A percentile compares a stretch with the other conserved stretches of the same genome.
Evolutionary conservation across 2,797 vertebrate species (phyloP).

Genomic region (Discoglossus pictus): DNA sequence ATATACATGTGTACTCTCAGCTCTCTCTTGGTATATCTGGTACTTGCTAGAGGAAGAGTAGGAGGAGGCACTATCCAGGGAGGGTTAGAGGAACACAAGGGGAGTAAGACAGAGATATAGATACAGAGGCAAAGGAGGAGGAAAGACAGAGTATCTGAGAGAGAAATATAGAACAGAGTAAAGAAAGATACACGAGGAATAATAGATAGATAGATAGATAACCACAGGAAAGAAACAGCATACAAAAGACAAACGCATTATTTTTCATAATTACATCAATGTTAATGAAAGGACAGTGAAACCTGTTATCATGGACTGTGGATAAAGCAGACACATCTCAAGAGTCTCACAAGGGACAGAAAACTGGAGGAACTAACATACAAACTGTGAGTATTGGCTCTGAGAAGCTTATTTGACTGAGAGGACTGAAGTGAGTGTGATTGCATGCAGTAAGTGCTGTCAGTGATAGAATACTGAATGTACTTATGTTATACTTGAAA

Average conservation of each 20-base stretch:
- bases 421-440: no score
- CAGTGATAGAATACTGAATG: no score
- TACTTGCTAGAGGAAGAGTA: conserved; percentile 37
- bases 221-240: no score
- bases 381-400: no score
- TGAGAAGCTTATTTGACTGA: no score
- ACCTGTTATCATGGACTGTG: conserved; percentile 33
- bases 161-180: background rate
- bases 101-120: background rate
- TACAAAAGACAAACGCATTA: no score
- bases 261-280: background rate
- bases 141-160: background rate
- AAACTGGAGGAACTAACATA: no score
- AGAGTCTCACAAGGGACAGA: background rate
- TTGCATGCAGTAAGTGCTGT: no score
- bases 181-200: background rate
- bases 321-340: conserved; percentile 24
- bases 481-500: no score
- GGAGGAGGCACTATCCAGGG: conserved; percentile 31
- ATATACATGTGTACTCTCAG: background rate
- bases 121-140: background rate
- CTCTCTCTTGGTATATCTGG: conserved; percentile 16
- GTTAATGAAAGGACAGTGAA: conserved; percentile 1
- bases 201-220: no score
- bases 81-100: conserved; percentile 22